Conservation (phyloP, 2,797 vertebrate species). For the Chelidonichthys spinosus region DNA sequence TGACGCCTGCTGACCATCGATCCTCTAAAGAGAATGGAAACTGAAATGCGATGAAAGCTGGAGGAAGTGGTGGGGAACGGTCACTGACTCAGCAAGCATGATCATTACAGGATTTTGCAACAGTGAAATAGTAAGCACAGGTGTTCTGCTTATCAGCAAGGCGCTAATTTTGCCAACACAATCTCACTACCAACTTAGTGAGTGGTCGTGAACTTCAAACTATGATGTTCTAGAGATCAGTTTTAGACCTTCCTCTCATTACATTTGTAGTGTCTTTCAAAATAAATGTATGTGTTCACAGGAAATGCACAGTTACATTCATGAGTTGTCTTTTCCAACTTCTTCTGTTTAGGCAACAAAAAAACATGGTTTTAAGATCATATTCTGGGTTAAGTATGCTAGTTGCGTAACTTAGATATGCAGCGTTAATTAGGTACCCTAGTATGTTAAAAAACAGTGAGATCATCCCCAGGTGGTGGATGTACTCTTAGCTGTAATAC, state of each 20-base stretch:
- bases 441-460: no score
- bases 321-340: background rate
- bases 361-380: no score
- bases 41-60: slow-evolving; percentile 15
- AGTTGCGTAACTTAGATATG: no score
- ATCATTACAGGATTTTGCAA: slow-evolving; percentile 35
- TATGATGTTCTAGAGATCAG: background rate
- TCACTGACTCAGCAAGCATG: slow-evolving; percentile 11
- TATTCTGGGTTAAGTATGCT: no score
- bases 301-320: background rate
- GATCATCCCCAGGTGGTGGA: no score
- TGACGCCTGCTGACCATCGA: background rate
- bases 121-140: slow-evolving; percentile 28
- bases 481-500: background rate
- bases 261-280: background rate
- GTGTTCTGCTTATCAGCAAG: background rate
- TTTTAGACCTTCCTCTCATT: background rate
- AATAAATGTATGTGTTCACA: background rate
- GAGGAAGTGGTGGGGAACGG: slow-evolving; percentile 6
- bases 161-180: background rate
- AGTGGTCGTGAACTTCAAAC: background rate
- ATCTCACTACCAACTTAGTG: background rate
- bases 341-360: no score
- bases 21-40: slow-evolving; percentile 21
- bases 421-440: no score